Conservation (phyloP, 2,113 vertebrate genomes). For the Nesogale talazaci region DNA sequence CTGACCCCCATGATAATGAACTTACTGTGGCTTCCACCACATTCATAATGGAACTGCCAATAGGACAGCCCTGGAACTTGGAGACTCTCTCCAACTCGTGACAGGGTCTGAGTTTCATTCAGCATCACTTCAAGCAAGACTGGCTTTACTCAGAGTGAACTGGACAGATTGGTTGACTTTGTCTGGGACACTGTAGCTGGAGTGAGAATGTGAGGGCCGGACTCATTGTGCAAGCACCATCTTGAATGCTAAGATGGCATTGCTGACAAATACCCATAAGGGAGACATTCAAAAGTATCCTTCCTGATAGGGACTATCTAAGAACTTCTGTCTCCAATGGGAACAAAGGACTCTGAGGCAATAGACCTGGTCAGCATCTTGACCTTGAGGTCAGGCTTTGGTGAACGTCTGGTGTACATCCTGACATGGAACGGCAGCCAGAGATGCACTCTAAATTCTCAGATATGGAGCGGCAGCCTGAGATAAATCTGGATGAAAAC, state of each 20-base stretch:
- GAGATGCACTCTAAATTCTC: too few relatives aligned
- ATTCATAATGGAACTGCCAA: constrained; percentile 3
- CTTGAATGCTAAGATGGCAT: not conserved
- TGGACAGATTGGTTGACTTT: not conserved
- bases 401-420: too few relatives aligned
- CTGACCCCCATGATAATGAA: not conserved
- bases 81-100: constrained; percentile 25
- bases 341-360: too few relatives aligned
- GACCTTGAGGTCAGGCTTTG: too few relatives aligned
- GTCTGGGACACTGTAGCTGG: not conserved
- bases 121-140: not conserved
- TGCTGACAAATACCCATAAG: not conserved
- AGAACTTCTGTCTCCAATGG: too few relatives aligned
- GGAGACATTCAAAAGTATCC: not conserved
- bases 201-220: not conserved
- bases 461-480: too few relatives aligned
- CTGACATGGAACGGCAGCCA: too few relatives aligned
- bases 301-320: too few relatives aligned
- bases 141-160: not conserved
- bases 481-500: too few relatives aligned
- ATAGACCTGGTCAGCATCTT: too few relatives aligned
- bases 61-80: not conserved
- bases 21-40: not conserved
- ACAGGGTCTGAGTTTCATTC: constrained; percentile 54
- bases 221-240: not conserved